These are phyloP conservation scores for Agrenia bidenticulata DNA, from an alignment of 2,888 invertebrate genomes.

Conservation along the genomic window DNA sequence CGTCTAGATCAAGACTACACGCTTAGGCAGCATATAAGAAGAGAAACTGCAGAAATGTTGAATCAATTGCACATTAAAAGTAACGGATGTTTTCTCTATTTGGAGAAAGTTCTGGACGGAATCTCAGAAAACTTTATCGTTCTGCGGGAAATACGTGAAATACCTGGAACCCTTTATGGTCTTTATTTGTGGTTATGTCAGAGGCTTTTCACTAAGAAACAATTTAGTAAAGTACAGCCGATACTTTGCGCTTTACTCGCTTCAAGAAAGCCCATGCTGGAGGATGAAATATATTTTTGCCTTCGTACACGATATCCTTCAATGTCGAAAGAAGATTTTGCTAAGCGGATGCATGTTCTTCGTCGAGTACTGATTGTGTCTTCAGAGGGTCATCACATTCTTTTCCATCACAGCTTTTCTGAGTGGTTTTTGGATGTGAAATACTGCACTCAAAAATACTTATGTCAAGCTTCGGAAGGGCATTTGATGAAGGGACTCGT, in stretches of 20 bases:
- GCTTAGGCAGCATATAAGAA: conserved; percentile 81
- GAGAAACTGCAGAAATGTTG: conserved; percentile 89
- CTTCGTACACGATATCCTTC: conserved; percentile 76
- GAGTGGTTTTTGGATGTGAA: conserved; percentile 97
- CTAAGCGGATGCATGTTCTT: conserved; percentile 72
- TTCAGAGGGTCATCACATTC: conserved; percentile 60
- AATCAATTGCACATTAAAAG: conserved; percentile 95
- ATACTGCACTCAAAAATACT: conserved; percentile 91
- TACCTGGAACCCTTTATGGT: conserved; percentile 92
- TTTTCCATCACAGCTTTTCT: conserved; percentile 93
- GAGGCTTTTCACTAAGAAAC: conserved; percentile 82
- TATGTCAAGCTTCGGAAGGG: conserved; percentile 83
- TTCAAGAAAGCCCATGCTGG: conserved; percentile 79
- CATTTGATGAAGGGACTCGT: conserved; percentile 82
- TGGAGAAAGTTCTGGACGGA: conserved; percentile 86
- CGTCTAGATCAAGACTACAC: conserved; percentile 86
- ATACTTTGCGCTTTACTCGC: conserved; percentile 84
- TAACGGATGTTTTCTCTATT: conserved; percentile 85
- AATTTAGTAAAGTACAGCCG: conserved; percentile 82
- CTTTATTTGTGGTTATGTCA: conserved; percentile 94
- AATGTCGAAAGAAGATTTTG: conserved; percentile 78
- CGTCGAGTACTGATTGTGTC: conserved; percentile 64
- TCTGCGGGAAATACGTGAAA: conserved; percentile 84
- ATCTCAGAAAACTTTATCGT: conserved; percentile 92
- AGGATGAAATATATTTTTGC: conserved; percentile 77